Base-by-base conservation (phyloP, 2,113 vertebrate species). In the Cichladusa arquata region DNA sequence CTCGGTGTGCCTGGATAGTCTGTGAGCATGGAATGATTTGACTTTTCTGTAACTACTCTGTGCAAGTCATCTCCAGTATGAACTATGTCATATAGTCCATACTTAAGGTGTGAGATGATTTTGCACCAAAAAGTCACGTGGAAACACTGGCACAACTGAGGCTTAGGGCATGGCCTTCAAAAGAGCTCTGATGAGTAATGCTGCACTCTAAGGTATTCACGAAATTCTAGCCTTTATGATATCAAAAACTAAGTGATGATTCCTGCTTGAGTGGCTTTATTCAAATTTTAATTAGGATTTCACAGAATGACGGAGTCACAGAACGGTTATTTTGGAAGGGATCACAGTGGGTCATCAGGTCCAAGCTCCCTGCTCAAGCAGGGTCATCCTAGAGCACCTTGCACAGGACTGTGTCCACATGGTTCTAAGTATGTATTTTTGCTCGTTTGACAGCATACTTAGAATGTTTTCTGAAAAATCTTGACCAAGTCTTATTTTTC, bases 131-230 rank as follows among this genome's bases (percentile, higher is more conserved):
- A 91, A 48, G 2, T 56, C 3, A 2, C 12, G 14, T 4, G 3
- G 14, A 8, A 26, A 26, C 0, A 0, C 4, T 29, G 28, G 23
- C 23, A 50, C 10, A 65, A 3, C 1, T 31, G 31, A n/a, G 38
- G 12, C 5, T 48, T 53, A 33, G 40, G 33, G 3, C 20, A 40
- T 6, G 4, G 20, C 16, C 5, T 62, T 71, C 2, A 2, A 57
- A 34, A 53, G 11, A 45, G 4, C 16, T 71, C 8, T 51, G 19
- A 33, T 2, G 1, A 0, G 7, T 53, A 16, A 44, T 31, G 19
- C 14, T 69, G 22, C 8, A 2, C 34, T 10, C 29, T 29, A 29
- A 33, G 8, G 12, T 5, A 50, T 70, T 78, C 7, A 48, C 2
- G 1, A 5, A 64, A 9, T 67, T 65, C 50, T 72, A 42, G 6